Evolutionary conservation across 2,888 invertebrate species (phyloP), one percentile per base, ranked within the genome.

Genomic region (Eupithecia subfuscata): DNA sequence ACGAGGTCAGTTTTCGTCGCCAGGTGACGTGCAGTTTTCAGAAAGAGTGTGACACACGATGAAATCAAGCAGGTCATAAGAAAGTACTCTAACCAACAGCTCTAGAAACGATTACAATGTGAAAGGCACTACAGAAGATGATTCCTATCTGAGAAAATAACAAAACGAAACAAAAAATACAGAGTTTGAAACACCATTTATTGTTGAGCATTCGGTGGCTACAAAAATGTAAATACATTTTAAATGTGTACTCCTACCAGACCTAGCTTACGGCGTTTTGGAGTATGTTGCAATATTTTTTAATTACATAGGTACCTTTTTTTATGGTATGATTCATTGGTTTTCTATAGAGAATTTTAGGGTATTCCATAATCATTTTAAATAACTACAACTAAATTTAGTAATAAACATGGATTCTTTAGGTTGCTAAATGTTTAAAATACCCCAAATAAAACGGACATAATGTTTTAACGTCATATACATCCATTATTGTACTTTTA

Each of bases 41-140:
- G n/a, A n/a, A n/a, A 52, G 52, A 52, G 0, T n/a, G 52, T n/a
- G 52, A 52, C 11, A 52, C 52, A 40, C 40, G 22, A 40, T 67
- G 43, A 22, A 67, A n/a, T 37, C 67, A 4, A 67, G 67, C 67
- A 12, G 37, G 67, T 43, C 30, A 43, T 67, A 40, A 37, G 34
- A 37, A 67, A 37, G 37, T 65, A 75, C 79, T 78, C 80, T 79
- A 77, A 79, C 77, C 76, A 79, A 79, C 85, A 83, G 81, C 81
- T 78, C 78, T 74, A 79, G 75, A 76, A 80, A 78, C 77, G 79
- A 82, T 78, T 81, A 75, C 77, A 82, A 79, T 75, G 70, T 76
- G 84, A 86, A 90, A 90, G 89, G 89, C 90, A 90, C 90, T 90
- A 88, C 88, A 83, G 87, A 87, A 88, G 86, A 87, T 76, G 83